These are phyloP conservation scores for Coreius guichenoti DNA, from an alignment of 2,797 vertebrate genomes.

Conservation along the genomic window DNA sequence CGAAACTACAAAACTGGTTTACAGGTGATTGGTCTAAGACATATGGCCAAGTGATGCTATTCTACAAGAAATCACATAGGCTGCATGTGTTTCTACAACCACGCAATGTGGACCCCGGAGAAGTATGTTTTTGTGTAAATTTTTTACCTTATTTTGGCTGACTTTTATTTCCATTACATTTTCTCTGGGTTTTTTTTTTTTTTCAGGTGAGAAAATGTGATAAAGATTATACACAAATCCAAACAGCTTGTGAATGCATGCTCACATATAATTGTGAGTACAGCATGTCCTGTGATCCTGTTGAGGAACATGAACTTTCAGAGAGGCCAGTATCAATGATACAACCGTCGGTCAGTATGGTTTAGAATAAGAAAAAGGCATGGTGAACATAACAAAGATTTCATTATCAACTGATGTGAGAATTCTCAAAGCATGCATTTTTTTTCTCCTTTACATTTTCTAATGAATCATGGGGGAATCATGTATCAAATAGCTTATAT, in stretches of 20 bases:
- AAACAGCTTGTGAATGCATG: background rate
- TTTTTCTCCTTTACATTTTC: background rate
- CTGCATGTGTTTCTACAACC: conserved; percentile 27
- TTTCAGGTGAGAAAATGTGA: background rate
- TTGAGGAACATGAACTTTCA: background rate
- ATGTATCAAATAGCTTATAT: background rate
- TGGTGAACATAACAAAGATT: background rate
- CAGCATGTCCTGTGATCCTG: conserved; percentile 22
- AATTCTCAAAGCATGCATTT: background rate
- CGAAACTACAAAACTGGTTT: background rate
- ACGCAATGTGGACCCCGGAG: background rate
- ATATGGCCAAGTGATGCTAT: background rate
- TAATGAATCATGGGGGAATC: background rate
- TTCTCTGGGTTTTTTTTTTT: background rate
- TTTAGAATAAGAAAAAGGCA: background rate
- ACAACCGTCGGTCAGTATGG: background rate
- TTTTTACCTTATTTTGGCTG: background rate
- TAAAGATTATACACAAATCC: background rate
- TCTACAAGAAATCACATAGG: background rate
- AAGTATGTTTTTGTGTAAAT: background rate
- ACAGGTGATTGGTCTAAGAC: background rate
- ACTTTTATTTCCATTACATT: background rate
- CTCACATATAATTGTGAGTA: conserved; percentile 1
- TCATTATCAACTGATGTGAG: background rate
- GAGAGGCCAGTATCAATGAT: background rate